These are phyloP conservation scores for Sarcophaga caerulescens DNA, from an alignment of 2,888 invertebrate species.

Conservation along the genomic window DNA sequence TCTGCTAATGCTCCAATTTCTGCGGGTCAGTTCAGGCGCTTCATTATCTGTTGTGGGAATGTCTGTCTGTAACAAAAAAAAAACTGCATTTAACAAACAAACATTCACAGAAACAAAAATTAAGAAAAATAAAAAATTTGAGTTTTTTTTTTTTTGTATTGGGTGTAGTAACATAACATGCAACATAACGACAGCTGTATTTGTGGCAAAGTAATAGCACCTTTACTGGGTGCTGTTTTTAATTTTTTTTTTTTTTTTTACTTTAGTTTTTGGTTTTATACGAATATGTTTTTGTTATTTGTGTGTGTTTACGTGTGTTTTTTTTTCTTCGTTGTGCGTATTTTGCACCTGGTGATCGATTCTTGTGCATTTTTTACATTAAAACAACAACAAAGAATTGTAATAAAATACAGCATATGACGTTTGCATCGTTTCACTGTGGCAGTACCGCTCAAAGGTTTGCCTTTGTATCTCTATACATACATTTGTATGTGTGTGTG, in stretches of 20 bases:
- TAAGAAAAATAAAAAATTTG: background rate
- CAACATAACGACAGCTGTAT: constrained; percentile 70
- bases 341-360: constrained; percentile 78
- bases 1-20: constrained; percentile 76
- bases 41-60: constrained; percentile 33
- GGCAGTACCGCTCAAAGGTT: background rate
- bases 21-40: constrained; percentile 72
- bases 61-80: constrained; percentile 26
- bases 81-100: constrained; percentile 30
- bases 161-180: constrained; percentile 45
- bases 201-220: constrained; percentile 65
- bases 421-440: constrained; percentile 7
- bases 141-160: constrained; percentile 7
- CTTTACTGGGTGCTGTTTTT: constrained; percentile 65
- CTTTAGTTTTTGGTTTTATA: constrained; percentile 8
- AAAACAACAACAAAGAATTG: constrained; percentile 21
- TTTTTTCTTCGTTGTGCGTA: constrained; percentile 59
- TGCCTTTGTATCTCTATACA: background rate
- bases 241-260: background rate
- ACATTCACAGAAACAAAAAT: constrained; percentile 13
- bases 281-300: constrained; percentile 13
- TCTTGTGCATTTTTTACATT: constrained; percentile 69
- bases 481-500: constrained; percentile 2
- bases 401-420: constrained; percentile 50
- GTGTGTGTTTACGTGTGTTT: background rate